phyloP scores from a whole-genome alignment of 2,797 vertebrate species.

The Bovichtus variegatus region DNA sequence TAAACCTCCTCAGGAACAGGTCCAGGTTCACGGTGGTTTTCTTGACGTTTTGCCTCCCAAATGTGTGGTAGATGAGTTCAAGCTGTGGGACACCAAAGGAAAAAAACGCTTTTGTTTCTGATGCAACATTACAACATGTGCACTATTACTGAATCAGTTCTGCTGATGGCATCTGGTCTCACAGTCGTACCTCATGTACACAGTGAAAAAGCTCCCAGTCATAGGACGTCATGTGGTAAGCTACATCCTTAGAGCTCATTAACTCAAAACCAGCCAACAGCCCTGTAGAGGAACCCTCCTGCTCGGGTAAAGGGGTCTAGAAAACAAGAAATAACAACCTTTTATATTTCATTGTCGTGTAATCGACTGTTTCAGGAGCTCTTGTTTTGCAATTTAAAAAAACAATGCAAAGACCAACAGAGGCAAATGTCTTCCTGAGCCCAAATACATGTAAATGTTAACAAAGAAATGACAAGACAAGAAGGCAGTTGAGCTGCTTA shows the following conservation, averaged over 20 bases:
- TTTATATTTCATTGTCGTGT: neutral
- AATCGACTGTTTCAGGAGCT: neutral
- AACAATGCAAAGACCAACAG: neutral
- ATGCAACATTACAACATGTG: neutral
- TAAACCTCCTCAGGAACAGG: conserved; percentile 96
- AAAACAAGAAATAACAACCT: conserved; percentile 7
- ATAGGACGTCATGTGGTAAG: conserved; percentile 95
- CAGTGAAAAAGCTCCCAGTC: conserved; percentile 99
- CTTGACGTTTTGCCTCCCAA: conserved; percentile 95
- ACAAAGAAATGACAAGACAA: neutral
- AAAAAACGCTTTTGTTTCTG: neutral
- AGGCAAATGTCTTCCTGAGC: too few species aligned
- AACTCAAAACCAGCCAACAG: conserved; percentile 93
- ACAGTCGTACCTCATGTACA: conserved; percentile 92
- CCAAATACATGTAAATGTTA: neutral
- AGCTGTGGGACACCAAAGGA: conserved; percentile 82
- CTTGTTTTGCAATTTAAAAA: neutral
- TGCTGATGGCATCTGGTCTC: neutral
- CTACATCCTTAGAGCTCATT: conserved; percentile 98
- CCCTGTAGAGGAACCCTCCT: conserved; percentile 93
- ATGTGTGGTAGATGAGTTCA: conserved; percentile 97
- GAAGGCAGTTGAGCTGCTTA: neutral
- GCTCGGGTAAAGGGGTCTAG: conserved; percentile 93
- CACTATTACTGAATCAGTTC: neutral
- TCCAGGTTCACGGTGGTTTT: conserved; percentile 98